These are phyloP conservation scores for Ophion ellenae DNA, from an alignment of 2,888 invertebrate genomes.

Conservation along the genomic window DNA sequence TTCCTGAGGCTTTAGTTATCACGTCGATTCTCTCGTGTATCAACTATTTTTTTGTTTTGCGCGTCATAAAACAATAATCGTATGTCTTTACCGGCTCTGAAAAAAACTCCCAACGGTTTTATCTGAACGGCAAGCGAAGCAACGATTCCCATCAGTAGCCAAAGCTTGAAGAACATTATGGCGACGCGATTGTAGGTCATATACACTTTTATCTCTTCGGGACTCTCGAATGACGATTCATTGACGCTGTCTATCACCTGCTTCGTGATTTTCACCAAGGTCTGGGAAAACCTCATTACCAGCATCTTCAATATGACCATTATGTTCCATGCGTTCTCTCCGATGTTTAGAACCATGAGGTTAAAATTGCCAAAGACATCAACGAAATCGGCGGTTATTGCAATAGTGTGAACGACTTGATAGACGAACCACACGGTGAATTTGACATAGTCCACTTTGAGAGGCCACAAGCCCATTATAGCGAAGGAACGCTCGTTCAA, in stretches of 20 bases:
- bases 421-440: conserved; percentile 59
- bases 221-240: conserved; percentile 26
- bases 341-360: conserved; percentile 51
- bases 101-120: conserved; percentile 55
- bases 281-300: conserved; percentile 55
- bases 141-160: conserved; percentile 39
- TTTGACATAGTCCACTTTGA: conserved; percentile 43
- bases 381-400: conserved; percentile 55
- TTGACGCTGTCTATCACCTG: conserved; percentile 33
- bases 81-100: conserved; percentile 57
- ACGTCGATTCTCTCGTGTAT: not conserved
- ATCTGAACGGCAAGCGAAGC: conserved; percentile 49
- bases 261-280: conserved; percentile 36
- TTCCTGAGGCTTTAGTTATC: too few relatives aligned
- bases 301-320: conserved; percentile 62
- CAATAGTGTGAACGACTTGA: conserved; percentile 52
- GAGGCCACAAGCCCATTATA: conserved; percentile 63
- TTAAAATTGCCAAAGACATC: conserved; percentile 55
- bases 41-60: not conserved
- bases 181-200: conserved; percentile 57
- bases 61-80: not conserved
- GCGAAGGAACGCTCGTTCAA: conserved; percentile 56
- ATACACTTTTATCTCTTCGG: conserved; percentile 56
- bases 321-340: conserved; percentile 52
- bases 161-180: conserved; percentile 45